Conservation (phyloP, 2,113 vertebrate species). For the Panurus biarmicus region DNA sequence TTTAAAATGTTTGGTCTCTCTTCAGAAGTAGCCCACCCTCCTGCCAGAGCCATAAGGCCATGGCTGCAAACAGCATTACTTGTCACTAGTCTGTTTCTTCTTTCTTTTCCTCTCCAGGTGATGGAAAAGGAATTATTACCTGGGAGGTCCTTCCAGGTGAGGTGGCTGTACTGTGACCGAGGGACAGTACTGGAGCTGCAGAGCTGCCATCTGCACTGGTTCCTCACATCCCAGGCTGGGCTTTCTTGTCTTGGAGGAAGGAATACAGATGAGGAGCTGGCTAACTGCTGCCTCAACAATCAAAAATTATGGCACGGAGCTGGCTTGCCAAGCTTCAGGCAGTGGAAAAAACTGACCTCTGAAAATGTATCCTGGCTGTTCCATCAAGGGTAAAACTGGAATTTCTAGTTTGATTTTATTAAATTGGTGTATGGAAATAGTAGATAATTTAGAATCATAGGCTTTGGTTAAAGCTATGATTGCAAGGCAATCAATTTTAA, state of each 20-base stretch:
- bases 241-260: background rate
- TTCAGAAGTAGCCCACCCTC: background rate
- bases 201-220: background rate
- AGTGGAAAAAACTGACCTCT: background rate
- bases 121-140: background rate
- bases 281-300: background rate
- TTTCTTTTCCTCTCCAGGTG: background rate
- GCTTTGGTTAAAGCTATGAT: background rate
- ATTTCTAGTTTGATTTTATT: background rate
- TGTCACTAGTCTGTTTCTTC: background rate
- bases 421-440: background rate
- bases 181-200: background rate
- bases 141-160: background rate
- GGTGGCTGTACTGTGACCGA: background rate
- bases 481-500: background rate
- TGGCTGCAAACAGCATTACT: background rate
- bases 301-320: background rate
- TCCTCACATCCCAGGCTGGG: background rate
- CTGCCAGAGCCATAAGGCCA: background rate
- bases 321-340: background rate
- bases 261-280: background rate
- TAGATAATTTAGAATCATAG: background rate
- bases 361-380: background rate
- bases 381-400: background rate
- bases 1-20: background rate